phyloP scores from a whole-genome alignment of 2,113 vertebrate genomes.

The Hylia prasina region DNA sequence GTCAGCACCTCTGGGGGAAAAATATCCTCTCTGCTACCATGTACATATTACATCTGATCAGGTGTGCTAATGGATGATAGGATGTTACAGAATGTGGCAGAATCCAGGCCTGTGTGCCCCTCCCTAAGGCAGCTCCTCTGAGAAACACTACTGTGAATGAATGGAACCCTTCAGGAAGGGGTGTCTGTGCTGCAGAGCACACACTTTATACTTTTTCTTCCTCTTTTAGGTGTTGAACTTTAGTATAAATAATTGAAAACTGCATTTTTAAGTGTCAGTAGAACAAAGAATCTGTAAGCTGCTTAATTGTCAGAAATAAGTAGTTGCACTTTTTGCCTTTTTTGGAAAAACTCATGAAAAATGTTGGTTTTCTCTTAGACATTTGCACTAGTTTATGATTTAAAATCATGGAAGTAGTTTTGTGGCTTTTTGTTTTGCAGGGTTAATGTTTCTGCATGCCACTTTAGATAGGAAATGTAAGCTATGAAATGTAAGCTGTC shows the following conservation, averaged over 20 bases:
- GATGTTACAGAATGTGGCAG: neutral
- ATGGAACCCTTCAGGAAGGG: neutral
- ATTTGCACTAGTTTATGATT: neutral
- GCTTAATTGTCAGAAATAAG: constrained; percentile 24
- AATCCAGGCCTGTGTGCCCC: neutral
- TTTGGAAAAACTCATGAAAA: neutral
- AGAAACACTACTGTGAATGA: neutral
- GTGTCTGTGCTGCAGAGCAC: neutral
- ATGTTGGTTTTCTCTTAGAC: neutral
- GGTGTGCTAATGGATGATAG: neutral
- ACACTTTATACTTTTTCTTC: neutral
- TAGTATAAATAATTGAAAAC: constrained; percentile 30
- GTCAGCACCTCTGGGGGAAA: neutral
- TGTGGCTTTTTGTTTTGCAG: neutral
- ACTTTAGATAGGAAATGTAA: neutral
- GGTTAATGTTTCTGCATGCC: neutral
- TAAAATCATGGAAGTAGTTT: neutral
- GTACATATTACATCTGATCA: neutral
- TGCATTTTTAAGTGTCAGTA: neutral
- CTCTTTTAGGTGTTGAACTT: neutral
- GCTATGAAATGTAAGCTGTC: neutral
- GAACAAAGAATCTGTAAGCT: constrained; percentile 10
- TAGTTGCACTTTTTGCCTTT: neutral
- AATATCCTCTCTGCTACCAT: neutral
- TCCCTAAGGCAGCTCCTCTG: neutral